phyloP scores from a whole-genome alignment of 2,888 invertebrate genomes.

The Mesorhabditis spiculigera region DNA sequence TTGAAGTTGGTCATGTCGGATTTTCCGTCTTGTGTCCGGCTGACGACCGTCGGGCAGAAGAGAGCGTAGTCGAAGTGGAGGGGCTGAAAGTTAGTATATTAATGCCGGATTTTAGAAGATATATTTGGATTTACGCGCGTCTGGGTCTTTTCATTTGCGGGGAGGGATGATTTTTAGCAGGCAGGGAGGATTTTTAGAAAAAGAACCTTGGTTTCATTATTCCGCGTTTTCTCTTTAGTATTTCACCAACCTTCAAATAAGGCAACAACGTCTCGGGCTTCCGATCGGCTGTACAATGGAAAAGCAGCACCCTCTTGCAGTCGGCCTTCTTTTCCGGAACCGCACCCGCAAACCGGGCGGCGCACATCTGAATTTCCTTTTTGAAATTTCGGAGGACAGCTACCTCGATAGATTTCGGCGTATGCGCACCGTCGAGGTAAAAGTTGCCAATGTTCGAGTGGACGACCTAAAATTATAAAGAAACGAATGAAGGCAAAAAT shows the following conservation, averaged over 20 bases:
- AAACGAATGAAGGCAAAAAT: constrained; percentile 24
- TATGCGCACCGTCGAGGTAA: constrained; percentile 92
- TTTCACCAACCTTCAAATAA: constrained; percentile 28
- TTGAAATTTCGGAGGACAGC: background rate
- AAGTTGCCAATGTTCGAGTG: constrained; percentile 16
- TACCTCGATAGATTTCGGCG: constrained; percentile 78
- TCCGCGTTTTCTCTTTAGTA: background rate
- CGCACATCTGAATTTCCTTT: constrained; percentile 64
- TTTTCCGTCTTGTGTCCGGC: constrained; percentile 24
- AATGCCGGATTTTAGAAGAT: background rate
- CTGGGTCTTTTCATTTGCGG: background rate
- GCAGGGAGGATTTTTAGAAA: background rate
- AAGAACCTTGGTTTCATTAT: background rate
- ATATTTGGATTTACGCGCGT: background rate
- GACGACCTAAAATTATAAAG: background rate
- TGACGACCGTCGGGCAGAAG: constrained; percentile 59
- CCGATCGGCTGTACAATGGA: constrained; percentile 76
- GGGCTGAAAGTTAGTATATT: constrained; percentile 60
- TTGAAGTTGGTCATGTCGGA: constrained; percentile 68
- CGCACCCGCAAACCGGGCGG: constrained; percentile 72
- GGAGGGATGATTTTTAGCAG: background rate
- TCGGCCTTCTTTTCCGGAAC: constrained; percentile 32
- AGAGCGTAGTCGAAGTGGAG: constrained; percentile 55
- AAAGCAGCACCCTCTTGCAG: constrained; percentile 67
- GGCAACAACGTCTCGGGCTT: constrained; percentile 67